A percentile compares a stretch with the other conserved stretches of the same genome.
Evolutionary conservation across 2,113 vertebrate genomes (phyloP).

Genomic region (Cephalopterus ornatus): DNA sequence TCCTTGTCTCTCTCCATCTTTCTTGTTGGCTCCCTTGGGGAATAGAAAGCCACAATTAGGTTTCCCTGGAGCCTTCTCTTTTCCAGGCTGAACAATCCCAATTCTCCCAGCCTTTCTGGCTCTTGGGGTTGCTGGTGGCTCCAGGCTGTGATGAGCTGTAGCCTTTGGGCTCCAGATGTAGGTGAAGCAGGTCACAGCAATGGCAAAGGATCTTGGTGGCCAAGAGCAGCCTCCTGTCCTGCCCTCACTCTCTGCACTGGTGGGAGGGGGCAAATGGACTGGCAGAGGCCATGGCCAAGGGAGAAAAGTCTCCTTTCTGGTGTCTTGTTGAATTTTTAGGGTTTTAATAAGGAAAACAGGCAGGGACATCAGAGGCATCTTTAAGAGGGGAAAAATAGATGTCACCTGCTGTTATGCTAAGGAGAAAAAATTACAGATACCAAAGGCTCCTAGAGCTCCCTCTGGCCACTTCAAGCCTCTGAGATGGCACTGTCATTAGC

Average conservation of each 20-base stretch:
- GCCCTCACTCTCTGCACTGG: accelerated
- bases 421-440: not conserved
- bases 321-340: not conserved
- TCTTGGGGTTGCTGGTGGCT: not conserved
- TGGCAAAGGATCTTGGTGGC: not conserved
- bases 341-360: not conserved
- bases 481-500: not conserved
- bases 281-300: not conserved
- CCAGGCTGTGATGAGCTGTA: accelerated
- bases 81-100: not conserved
- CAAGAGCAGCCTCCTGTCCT: not conserved
- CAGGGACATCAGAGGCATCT: not conserved
- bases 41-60: not conserved
- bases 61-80: not conserved
- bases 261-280: not conserved
- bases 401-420: not conserved
- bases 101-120: not conserved
- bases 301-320: not conserved
- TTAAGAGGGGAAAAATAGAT: not conserved
- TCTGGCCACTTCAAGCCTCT: not conserved
- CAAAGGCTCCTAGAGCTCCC: not conserved
- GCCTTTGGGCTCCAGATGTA: not conserved
- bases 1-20: not conserved
- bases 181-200: not conserved
- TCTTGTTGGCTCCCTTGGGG: not conserved